Base-by-base conservation (phyloP, 35 echinoderm and acorn worm species). In the Holothuria glaberrima region DNA sequence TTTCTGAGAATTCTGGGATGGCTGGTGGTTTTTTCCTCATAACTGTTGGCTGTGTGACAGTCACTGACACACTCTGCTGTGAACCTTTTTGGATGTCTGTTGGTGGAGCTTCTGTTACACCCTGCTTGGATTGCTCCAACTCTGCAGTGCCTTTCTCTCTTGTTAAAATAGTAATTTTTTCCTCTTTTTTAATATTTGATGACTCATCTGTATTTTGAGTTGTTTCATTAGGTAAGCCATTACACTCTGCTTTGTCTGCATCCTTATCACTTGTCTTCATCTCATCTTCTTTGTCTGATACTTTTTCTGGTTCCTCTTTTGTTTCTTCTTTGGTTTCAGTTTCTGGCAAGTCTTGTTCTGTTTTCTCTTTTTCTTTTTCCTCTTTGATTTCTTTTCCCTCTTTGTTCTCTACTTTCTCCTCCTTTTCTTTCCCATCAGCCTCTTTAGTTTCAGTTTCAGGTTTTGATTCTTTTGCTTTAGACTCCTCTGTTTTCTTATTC, bases 1-100 rank as follows among this genome's bases (percentile, higher is more conserved):
- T 87, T 62, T 87, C 85, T 50, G 61, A 35, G 65, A 87, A 87
- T 3, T 87, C 85, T 14, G 66, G 85, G 3, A 87, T 50, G 36
- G 85, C 60, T 59, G 60, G 85, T 26, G 85, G 85, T 70, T 87
- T 87, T 36, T 87, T 62, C 18, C 60, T 65, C n/a, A 33, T 70
- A 44, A 31, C 38, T 0, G 62, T 29, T 32, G 80, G 12, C 17
- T 18, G 27, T 20, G 60, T 59, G 16, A 36, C 28, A 26, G 60
- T 30, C 0, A 69, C 85, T 19, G 38, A 0, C 25, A 5, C 14
- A 20, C 25, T 52, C 80, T 61, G 80, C 9, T 63, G 6, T 7
- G 57, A 6, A 10, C 4, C 2, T 54, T 63, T 84, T 30, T 48
- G 57, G 20, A 54, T 78, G 2, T 78, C 74, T 73, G 30, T 9